Percentiles rank a stretch among this genome's conserved stretches.
These are phyloP conservation scores for Syrista parreyssii DNA, from an alignment of 2,888 invertebrate genomes.

Conservation along the genomic window DNA sequence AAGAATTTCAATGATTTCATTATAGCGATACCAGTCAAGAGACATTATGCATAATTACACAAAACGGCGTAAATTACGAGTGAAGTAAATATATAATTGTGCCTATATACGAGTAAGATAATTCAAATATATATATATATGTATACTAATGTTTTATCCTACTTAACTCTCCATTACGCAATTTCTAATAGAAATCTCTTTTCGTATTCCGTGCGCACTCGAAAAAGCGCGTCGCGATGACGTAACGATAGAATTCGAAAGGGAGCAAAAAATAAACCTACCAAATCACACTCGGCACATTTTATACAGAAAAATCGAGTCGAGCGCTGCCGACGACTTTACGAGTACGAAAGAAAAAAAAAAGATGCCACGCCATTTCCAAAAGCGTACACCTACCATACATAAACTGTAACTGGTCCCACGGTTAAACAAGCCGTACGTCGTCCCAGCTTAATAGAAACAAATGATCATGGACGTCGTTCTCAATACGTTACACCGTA, in stretches of 20 bases:
- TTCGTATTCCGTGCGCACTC: background rate
- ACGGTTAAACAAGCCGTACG: background rate
- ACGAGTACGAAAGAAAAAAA: background rate
- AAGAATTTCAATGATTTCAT: background rate
- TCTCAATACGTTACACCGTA: background rate
- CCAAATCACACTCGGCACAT: background rate
- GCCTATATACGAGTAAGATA: background rate
- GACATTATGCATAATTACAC: background rate
- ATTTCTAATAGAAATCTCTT: background rate
- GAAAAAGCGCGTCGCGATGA: background rate
- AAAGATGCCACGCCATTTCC: background rate
- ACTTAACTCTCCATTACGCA: background rate
- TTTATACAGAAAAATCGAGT: background rate
- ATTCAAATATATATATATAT: background rate
- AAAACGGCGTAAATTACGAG: background rate
- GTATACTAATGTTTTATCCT: background rate
- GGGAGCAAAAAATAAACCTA: no score
- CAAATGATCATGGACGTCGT: background rate
- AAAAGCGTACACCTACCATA: background rate
- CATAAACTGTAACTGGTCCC: background rate
- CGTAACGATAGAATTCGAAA: background rate
- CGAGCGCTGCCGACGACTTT: background rate
- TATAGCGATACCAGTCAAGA: background rate
- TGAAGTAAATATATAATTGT: background rate
- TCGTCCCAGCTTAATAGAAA: background rate